Percentiles rank a stretch among this genome's conserved stretches.
Evolutionary conservation across 2,113 vertebrate species (phyloP).

Genomic region (Melierax canorus): DNA sequence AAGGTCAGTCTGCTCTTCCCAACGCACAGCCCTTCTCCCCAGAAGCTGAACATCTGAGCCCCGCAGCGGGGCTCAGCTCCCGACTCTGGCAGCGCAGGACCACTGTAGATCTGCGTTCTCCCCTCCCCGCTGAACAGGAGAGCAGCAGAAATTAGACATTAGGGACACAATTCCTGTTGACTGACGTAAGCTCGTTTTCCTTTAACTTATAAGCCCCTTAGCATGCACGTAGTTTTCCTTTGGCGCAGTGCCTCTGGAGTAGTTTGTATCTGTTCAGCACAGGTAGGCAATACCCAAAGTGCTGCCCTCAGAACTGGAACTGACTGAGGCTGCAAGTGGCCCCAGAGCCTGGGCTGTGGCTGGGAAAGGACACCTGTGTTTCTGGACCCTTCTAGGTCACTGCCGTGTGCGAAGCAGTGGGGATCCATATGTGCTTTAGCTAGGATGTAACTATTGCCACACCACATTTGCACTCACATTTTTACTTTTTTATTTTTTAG

Average conservation of each 20-base stretch:
- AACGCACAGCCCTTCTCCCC: neutral
- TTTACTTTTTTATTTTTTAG: neutral
- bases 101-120: neutral
- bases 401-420: neutral
- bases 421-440: too few relatives aligned
- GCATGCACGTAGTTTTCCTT: fast-evolving
- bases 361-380: fast-evolving
- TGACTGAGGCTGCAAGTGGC: too few relatives aligned
- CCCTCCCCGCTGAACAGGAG: fast-evolving
- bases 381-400: neutral
- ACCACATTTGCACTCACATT: neutral
- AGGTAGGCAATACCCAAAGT: neutral
- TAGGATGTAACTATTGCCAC: neutral
- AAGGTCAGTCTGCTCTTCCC: neutral
- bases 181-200: neutral
- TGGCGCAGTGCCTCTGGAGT: fast-evolving
- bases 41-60: neutral
- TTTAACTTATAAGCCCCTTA: neutral
- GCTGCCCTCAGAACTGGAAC: neutral
- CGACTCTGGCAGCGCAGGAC: fast-evolving
- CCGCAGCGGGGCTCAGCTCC: neutral
- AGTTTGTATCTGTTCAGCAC: neutral
- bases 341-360: neutral
- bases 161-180: neutral
- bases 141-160: neutral